Percentiles rank a stretch among this genome's conserved stretches.
These are phyloP conservation scores for Tetragonisca angustula DNA, from an alignment of 2,888 invertebrate genomes.

Conservation along the genomic window DNA sequence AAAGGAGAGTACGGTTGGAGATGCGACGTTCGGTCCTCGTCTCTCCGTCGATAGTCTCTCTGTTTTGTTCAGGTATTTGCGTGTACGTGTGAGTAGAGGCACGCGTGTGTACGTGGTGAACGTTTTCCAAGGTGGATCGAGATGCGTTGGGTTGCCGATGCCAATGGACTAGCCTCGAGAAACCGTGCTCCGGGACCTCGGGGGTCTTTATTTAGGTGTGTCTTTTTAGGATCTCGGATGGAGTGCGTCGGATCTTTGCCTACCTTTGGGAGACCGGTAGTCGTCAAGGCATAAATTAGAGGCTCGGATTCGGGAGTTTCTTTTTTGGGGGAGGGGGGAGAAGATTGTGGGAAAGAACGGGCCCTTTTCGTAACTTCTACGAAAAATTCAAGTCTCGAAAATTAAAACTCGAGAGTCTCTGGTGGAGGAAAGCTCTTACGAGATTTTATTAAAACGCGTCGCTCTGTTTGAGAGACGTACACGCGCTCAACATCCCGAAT, in stretches of 20 bases:
- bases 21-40: background rate
- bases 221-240: too few relatives aligned
- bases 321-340: too few relatives aligned
- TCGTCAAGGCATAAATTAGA: background rate
- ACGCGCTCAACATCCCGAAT: background rate
- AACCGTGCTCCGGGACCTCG: conserved; percentile 60
- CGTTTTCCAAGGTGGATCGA: conserved; percentile 50
- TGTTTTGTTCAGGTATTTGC: conserved; percentile 45
- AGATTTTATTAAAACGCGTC: too few relatives aligned
- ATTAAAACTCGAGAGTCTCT: too few relatives aligned
- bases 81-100: background rate
- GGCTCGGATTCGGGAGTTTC: background rate
- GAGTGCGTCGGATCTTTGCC: too few relatives aligned
- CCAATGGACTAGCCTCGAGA: conserved; percentile 65
- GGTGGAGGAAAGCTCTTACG: too few relatives aligned
- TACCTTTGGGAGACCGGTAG: background rate
- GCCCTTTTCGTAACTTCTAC: too few relatives aligned
- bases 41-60: conserved; percentile 12
- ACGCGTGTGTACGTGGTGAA: conserved; percentile 10
- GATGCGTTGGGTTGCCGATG: conserved; percentile 60
- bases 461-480: too few relatives aligned
- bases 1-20: background rate
- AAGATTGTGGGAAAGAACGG: background rate
- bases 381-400: too few relatives aligned
- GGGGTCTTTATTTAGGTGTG: background rate